phyloP scores from a whole-genome alignment of 2,113 vertebrate genomes.

The Pseudopipra pipra region DNA sequence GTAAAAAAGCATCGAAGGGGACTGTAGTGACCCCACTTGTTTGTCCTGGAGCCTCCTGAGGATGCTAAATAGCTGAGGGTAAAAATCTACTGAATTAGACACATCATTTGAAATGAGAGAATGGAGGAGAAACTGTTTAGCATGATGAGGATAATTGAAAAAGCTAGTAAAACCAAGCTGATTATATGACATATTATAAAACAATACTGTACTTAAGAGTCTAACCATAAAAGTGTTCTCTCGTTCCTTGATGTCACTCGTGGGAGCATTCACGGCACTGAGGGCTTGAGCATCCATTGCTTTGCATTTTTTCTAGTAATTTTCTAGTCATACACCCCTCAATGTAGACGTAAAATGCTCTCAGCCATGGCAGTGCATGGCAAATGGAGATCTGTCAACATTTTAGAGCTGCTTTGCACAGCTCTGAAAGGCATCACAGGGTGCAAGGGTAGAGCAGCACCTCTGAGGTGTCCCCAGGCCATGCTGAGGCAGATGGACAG shows the following conservation, averaged over 20 bases:
- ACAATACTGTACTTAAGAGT: conserved; percentile 24
- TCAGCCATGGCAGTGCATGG: background rate
- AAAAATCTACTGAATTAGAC: background rate
- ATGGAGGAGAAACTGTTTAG: background rate
- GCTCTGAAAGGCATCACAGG: background rate
- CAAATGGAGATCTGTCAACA: background rate
- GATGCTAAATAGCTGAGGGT: background rate
- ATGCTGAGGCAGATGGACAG: background rate
- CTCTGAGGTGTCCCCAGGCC: background rate
- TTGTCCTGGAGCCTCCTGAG: background rate
- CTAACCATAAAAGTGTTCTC: background rate
- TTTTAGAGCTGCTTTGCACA: background rate
- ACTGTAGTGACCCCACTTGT: too few relatives aligned
- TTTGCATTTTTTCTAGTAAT: background rate
- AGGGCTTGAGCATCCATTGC: background rate
- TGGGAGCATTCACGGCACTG: background rate
- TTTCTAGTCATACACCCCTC: background rate
- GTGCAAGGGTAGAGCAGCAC: background rate
- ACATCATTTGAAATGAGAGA: background rate
- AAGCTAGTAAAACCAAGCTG: conserved; percentile 33
- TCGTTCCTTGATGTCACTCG: conserved; percentile 18
- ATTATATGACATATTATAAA: conserved; percentile 27
- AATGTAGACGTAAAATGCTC: background rate
- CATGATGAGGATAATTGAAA: background rate
- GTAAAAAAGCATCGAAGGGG: background rate